Percentiles rank a stretch among this genome's conserved stretches.
phyloP scores from a whole-genome alignment of 2,797 vertebrate species.

The Syngnathus acus region DNA sequence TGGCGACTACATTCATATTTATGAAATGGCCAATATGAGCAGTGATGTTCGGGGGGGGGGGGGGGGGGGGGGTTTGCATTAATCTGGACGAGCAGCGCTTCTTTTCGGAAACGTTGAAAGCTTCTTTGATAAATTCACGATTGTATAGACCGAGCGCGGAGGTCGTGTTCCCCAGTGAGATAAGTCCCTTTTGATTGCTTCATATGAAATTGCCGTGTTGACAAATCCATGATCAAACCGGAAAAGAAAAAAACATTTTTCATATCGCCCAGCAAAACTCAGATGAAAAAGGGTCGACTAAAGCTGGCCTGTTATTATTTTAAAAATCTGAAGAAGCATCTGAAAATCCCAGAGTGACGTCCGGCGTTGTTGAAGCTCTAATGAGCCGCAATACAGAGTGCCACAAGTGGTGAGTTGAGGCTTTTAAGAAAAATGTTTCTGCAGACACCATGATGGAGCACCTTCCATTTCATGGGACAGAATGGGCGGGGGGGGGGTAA shows the following conservation, averaged over 20 bases:
- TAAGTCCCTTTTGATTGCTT: constrained; percentile 18
- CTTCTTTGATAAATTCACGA: background rate
- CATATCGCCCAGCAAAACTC: background rate
- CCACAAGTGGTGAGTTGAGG: background rate
- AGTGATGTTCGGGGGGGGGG: too few relatives aligned
- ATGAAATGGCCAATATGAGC: background rate
- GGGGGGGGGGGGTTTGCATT: background rate
- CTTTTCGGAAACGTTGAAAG: background rate
- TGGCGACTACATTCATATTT: background rate
- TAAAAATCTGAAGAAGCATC: background rate
- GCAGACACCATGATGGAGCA: background rate
- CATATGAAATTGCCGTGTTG: background rate
- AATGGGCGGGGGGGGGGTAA: too few relatives aligned
- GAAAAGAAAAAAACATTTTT: background rate
- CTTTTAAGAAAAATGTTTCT: background rate
- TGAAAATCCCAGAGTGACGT: background rate
- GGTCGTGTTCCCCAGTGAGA: constrained; percentile 15
- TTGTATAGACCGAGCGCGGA: constrained; percentile 1
- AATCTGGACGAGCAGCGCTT: background rate
- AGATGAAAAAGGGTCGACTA: too few relatives aligned
- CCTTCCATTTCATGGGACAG: background rate
- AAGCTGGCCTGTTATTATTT: too few relatives aligned
- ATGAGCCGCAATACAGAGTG: background rate
- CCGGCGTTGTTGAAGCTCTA: background rate
- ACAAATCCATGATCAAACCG: background rate